These are phyloP conservation scores for Numenius arquata DNA, from an alignment of 2,113 vertebrate species.

Conservation along the genomic window DNA sequence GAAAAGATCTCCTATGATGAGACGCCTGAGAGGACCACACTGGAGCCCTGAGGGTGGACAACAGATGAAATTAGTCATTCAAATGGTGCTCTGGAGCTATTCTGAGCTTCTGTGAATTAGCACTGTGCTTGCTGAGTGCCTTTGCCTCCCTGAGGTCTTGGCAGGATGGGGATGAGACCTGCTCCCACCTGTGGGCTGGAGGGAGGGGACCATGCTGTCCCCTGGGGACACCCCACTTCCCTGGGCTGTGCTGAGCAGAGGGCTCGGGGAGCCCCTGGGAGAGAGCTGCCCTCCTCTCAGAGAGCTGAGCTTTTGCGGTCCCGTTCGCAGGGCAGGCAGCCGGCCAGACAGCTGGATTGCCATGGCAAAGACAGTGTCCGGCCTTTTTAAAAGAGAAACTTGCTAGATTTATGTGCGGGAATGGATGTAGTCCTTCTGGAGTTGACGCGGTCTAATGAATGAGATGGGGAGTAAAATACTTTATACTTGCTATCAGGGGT, in stretches of 20 bases:
- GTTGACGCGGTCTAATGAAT: slow-evolving; percentile 41
- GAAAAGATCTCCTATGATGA: not conserved
- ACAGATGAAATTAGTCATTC: not conserved
- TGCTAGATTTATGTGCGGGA: slow-evolving; percentile 35
- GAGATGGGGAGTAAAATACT: slow-evolving; percentile 45
- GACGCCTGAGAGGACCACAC: not conserved
- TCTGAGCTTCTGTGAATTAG: not conserved
- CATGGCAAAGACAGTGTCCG: slow-evolving; percentile 45
- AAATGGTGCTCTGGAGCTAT: not conserved
- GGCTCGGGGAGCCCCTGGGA: not conserved
- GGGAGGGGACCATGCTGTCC: not conserved
- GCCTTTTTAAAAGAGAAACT: slow-evolving; percentile 54
- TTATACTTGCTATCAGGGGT: slow-evolving; percentile 32
- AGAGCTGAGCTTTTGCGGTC: not conserved
- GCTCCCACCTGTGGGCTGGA: not conserved
- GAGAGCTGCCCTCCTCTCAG: not conserved
- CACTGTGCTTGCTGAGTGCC: rapidly evolving
- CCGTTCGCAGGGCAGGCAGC: slow-evolving; percentile 12
- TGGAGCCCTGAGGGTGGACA: not conserved
- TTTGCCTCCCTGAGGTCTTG: not conserved
- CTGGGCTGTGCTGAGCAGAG: not conserved
- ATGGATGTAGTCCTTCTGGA: slow-evolving; percentile 36
- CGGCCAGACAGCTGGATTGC: slow-evolving; percentile 39
- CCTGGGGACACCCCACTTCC: rapidly evolving
- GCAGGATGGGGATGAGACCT: not conserved